phyloP scores from a whole-genome alignment of 2,797 vertebrate species.

The Microctenopoma lineatum region DNA sequence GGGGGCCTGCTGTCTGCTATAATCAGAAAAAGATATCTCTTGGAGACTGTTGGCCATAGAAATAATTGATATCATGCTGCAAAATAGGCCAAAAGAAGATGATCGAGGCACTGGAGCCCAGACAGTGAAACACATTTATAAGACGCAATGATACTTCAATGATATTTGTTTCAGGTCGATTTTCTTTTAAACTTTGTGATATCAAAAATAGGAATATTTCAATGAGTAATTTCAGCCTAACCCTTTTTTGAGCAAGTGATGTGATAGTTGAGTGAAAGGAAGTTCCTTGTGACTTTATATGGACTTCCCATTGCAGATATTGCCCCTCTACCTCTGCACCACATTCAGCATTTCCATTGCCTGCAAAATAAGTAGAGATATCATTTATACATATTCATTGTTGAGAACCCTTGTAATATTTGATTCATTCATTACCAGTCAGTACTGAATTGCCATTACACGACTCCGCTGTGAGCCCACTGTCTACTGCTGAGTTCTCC shows the following conservation, averaged over 20 bases:
- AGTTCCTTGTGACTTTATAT: conserved; percentile 5
- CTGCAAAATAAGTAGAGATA: not conserved
- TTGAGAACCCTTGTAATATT: conserved; percentile 1
- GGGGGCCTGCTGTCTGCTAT: conserved; percentile 35
- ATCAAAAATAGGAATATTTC: not conserved
- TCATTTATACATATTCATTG: not conserved
- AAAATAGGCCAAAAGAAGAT: conserved; percentile 35
- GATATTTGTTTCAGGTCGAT: not conserved
- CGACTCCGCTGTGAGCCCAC: conserved; percentile 4
- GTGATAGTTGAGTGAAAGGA: not conserved
- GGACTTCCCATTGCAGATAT: conserved; percentile 10
- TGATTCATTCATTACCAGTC: conserved; percentile 11
- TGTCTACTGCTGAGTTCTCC: conserved; percentile 29
- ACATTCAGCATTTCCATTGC: not conserved
- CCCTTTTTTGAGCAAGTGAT: too few species aligned
- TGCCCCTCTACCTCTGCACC: not conserved
- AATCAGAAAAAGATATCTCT: conserved; percentile 35
- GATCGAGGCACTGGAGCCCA: conserved; percentile 35
- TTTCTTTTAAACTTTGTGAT: not conserved
- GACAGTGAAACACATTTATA: conserved; percentile 41
- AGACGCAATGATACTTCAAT: not conserved
- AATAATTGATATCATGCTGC: conserved; percentile 53
- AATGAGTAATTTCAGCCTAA: too few species aligned
- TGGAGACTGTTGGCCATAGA: conserved; percentile 31
- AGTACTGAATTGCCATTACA: conserved; percentile 26